These are phyloP conservation scores for Anthophora plumipes DNA, from an alignment of 2,888 invertebrate genomes.

Conservation along the genomic window DNA sequence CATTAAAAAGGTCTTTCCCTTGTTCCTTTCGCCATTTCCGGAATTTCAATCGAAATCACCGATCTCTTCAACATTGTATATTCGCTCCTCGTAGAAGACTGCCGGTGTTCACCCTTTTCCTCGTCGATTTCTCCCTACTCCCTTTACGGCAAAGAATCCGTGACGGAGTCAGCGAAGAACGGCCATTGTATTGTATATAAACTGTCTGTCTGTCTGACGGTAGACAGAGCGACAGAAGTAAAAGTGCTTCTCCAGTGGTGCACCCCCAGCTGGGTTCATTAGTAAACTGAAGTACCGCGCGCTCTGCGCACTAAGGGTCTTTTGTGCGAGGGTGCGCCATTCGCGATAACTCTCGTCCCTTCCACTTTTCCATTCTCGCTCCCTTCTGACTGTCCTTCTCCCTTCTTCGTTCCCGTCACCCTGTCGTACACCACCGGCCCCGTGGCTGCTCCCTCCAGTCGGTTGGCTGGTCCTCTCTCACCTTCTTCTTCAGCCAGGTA, in stretches of 20 bases:
- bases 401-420: not conserved
- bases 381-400: constrained; percentile 8
- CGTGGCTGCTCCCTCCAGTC: not conserved
- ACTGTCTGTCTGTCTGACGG: constrained; percentile 62
- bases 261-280: constrained; percentile 79
- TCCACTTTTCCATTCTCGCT: constrained; percentile 50
- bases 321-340: constrained; percentile 74
- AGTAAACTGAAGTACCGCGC: constrained; percentile 78
- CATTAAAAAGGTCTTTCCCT: constrained; percentile 8
- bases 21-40: constrained; percentile 1
- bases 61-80: not conserved
- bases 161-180: constrained; percentile 48
- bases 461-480: constrained; percentile 22
- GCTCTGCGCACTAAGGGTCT: constrained; percentile 73
- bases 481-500: constrained; percentile 42
- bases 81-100: no score
- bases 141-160: constrained; percentile 47
- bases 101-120: not conserved
- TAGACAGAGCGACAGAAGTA: constrained; percentile 79
- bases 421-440: not conserved
- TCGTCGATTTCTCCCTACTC: not conserved
- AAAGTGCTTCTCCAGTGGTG: constrained; percentile 80
- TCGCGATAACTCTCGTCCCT: constrained; percentile 68
- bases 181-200: constrained; percentile 65
- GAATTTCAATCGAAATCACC: not conserved